Percentiles rank a stretch among this genome's conserved stretches.
phyloP scores from a whole-genome alignment of 1,140 invertebrate genomes.

The Pectinophora gossypiella region DNA sequence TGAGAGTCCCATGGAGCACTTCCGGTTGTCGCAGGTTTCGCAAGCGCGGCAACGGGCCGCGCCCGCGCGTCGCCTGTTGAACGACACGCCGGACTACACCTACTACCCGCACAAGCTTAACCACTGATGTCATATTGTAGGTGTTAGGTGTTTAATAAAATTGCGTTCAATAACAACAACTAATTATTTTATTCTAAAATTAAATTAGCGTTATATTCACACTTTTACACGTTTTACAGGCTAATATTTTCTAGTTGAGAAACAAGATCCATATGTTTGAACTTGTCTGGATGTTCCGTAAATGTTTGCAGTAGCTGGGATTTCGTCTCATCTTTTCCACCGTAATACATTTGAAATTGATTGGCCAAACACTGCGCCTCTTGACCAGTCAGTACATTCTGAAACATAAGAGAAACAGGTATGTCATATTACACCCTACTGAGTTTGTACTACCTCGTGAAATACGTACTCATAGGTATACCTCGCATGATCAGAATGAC shows the following conservation, averaged over 20 bases:
- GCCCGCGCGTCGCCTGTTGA: constrained; percentile 1
- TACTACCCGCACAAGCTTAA: constrained; percentile 60
- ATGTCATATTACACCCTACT: too few relatives aligned
- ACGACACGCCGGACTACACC: constrained; percentile 46
- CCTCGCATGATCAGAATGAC: too few relatives aligned
- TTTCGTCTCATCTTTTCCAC: constrained; percentile 79
- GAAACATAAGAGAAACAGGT: constrained; percentile 24
- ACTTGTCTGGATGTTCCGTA: constrained; percentile 82
- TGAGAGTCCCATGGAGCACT: constrained; percentile 21
- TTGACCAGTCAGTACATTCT: constrained; percentile 83
- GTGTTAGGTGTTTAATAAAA: too few relatives aligned
- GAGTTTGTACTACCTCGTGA: too few relatives aligned
- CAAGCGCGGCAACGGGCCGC: not conserved
- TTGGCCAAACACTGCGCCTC: constrained; percentile 92
- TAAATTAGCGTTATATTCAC: too few relatives aligned
- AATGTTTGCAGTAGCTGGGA: constrained; percentile 83
- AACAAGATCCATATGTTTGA: constrained; percentile 90
- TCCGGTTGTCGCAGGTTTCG: not conserved
- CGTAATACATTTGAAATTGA: constrained; percentile 91
- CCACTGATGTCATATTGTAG: not conserved
- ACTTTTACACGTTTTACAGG: too few relatives aligned
- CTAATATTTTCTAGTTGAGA: constrained; percentile 85
- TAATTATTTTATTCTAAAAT: not conserved
- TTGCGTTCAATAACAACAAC: not conserved
- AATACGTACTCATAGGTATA: too few relatives aligned